phyloP scores from a whole-genome alignment of 2,113 vertebrate genomes.

The Rostratula benghalensis region DNA sequence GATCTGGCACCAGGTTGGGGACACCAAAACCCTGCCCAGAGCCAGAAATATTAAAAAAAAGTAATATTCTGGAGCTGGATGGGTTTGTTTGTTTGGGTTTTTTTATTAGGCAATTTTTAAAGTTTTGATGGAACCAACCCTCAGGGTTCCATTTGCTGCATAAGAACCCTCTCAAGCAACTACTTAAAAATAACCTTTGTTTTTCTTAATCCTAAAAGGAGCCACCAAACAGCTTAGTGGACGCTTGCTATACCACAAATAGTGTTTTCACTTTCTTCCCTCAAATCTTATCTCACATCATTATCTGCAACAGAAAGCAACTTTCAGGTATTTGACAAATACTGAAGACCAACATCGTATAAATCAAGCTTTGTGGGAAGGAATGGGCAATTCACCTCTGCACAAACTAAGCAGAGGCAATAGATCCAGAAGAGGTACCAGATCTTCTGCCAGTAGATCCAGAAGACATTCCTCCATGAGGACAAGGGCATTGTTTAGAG shows the following conservation, averaged over 20 bases:
- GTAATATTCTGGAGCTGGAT: not conserved
- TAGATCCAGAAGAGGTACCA: not conserved
- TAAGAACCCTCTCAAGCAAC: not conserved
- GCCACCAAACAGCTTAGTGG: not conserved
- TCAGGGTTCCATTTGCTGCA: not conserved
- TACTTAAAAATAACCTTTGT: not conserved
- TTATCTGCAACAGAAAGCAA: not conserved
- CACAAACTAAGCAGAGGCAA: not conserved
- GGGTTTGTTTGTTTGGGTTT: no score
- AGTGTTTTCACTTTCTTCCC: not conserved
- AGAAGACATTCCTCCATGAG: not conserved
- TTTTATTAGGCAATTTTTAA: not conserved
- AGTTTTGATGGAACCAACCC: not conserved
- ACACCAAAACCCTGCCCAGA: not conserved
- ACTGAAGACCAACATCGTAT: not conserved
- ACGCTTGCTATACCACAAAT: not conserved
- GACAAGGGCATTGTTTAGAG: not conserved
- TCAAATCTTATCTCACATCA: not conserved
- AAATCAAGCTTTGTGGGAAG: not conserved
- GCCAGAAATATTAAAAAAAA: not conserved
- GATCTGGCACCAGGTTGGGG: not conserved
- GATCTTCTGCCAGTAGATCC: not conserved
- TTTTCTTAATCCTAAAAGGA: not conserved
- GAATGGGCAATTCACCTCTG: not conserved
- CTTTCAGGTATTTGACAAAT: not conserved